Base-by-base conservation (phyloP, 2,797 vertebrate species). In the Acanthurus leucopareius region DNA sequence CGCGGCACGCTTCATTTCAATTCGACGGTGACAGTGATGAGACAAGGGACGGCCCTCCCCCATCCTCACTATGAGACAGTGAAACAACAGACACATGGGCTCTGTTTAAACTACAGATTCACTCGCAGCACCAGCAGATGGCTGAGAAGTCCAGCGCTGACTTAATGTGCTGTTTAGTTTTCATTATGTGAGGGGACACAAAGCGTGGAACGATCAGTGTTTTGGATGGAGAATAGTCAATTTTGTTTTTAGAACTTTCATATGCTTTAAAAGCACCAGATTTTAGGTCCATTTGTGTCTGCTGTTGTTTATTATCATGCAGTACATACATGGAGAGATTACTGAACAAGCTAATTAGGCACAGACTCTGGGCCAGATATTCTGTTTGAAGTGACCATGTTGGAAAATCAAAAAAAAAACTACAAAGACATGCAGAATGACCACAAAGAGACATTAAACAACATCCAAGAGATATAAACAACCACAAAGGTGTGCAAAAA, bases 91-190 rank as follows among this genome's bases (percentile, higher is more conserved):
- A 82, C 77, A 75, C 72, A 90, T 57, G 72, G 75, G 80, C 69
- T 75, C 74, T 65, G 73, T 82, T 88, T 73, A 81, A 87, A 83
- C 86, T 76, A 64, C 76, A 79, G 77, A 83, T 79, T 88, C 70
- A 82, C 74, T 66, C n/a, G 11, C 73, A 67, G 68, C 48, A 45
- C 57, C 58, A 68, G 77, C 90, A 92, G 91, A 92, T 90, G 89
- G 86, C 84, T 65, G 68, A 87, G 71, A 83, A 80, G 86, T 83
- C 75, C 17, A 22, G 54, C 28, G 16, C 81, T 17, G 85, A 89
- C 69, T 77, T 90, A 86, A 93, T 87, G 84, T 84, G 70, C 72
- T 88, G 81, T 92, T 91, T 90, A 62, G 75, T 88, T 92, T 91
- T 84, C 84, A 85, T 92, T 85, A 77, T 73, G 75, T 64, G 78